Conservation (phyloP, 2,888 invertebrate genomes). For the Caenorhabditis panamensis region DNA sequence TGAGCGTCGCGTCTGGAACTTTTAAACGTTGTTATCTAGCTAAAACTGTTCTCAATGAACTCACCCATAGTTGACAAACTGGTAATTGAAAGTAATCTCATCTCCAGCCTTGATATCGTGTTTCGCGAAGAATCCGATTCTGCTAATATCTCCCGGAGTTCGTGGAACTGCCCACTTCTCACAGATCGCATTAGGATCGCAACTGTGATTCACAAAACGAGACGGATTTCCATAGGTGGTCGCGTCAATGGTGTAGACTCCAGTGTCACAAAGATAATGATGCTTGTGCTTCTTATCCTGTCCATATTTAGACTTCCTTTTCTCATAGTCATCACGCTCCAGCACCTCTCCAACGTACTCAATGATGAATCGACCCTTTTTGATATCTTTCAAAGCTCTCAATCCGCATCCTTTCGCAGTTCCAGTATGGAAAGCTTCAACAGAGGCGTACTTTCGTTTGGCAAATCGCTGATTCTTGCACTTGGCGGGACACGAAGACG, state of each 20-base stretch:
- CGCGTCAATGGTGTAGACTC: constrained; percentile 94
- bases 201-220: constrained; percentile 98
- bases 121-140: constrained; percentile 95
- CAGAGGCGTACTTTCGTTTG: constrained; percentile 87
- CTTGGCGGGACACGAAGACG: constrained; percentile 88
- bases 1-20: constrained; percentile 91
- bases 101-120: constrained; percentile 90
- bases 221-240: constrained; percentile 96
- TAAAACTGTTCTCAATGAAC: constrained; percentile 69
- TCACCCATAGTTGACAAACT: constrained; percentile 96
- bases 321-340: constrained; percentile 62
- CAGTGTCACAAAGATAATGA: constrained; percentile 97
- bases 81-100: constrained; percentile 98
- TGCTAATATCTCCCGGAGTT: constrained; percentile 62
- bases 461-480: constrained; percentile 66
- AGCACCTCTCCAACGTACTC: constrained; percentile 97
- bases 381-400: constrained; percentile 87
- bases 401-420: constrained; percentile 94
- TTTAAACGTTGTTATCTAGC: not conserved
- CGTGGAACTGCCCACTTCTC: constrained; percentile 86
- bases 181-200: constrained; percentile 98
- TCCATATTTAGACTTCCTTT: constrained; percentile 61
- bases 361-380: constrained; percentile 93
- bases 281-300: constrained; percentile 88
- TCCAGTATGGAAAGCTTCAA: constrained; percentile 89